Base-by-base conservation (phyloP, 1,140 invertebrate genomes). In the Cepaea nemoralis region DNA sequence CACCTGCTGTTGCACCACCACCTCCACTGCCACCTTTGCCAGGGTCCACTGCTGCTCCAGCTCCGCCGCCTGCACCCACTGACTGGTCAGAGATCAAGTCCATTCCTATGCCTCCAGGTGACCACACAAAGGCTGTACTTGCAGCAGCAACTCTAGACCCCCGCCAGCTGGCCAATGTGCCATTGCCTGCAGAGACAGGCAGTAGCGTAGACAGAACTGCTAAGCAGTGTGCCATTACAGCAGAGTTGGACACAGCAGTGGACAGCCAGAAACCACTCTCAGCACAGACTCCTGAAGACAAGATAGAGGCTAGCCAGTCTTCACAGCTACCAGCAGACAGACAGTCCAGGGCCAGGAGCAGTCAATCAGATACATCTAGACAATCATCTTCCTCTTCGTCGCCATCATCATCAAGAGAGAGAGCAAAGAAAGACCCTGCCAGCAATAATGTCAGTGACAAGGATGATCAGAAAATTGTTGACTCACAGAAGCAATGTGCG, bases 301-400 rank as follows among this genome's bases (percentile, higher is more conserved):
- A n/a, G 6, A 27, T 35, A 22, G 31, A 55, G 40, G 19, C 39
- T 31, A n/a, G 76, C 50, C 19, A 22, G 16, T 31, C 50, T 22
- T 40, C 31, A 3, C 0, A 31, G 40, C 33, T 71, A 50, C 24
- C 50, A 59, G 39, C 55, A 71, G 76, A 82, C 19, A 78, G 81
- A 12, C 63, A 75, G 27, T 39, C 69, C 37, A 55, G 55, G 10
- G 63, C 55, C 31, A 79, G 76, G 27, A 75, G 55, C 24, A 70
- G 78, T 31, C 45, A 48, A 12, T 74, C 76, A 33, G 77, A 67
- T 66, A 83, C 71, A n/a, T 59, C 70, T 48, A 83, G 71, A 35
- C 39, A 31, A 0, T 24, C 75, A n/a, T 50, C 78, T 22, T 45
- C 45, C 24, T 74, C 50, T 10, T 80, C 71, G 14, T 79, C 77